These are phyloP conservation scores for Muscicapa adusta DNA, from an alignment of 2,113 vertebrate species.

Conservation along the genomic window DNA sequence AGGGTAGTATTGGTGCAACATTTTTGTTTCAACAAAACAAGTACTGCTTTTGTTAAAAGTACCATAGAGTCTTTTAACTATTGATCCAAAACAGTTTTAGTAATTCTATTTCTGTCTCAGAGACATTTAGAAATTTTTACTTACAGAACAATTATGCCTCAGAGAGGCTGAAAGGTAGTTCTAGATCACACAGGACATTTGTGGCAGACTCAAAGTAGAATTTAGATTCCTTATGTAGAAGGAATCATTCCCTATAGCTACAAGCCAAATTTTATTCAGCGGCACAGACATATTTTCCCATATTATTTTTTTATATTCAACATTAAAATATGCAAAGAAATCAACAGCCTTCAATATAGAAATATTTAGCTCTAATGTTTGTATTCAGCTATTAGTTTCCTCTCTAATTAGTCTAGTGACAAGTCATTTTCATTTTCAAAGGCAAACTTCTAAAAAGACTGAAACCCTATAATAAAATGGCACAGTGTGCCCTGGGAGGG, in stretches of 20 bases:
- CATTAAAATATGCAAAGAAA: neutral
- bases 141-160: neutral
- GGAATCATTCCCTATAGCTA: neutral
- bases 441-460: neutral
- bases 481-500: neutral
- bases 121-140: neutral
- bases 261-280: neutral
- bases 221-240: neutral
- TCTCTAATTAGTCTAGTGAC: neutral
- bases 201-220: neutral
- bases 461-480: neutral
- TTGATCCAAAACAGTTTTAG: neutral
- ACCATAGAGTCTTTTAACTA: neutral
- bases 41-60: neutral
- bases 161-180: neutral
- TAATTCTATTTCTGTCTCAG: neutral
- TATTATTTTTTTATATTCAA: neutral
- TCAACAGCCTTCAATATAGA: neutral
- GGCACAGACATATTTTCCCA: neutral
- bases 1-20: neutral
- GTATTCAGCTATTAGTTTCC: neutral
- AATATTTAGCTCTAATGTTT: neutral
- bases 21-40: neutral
- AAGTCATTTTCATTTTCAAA: neutral
- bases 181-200: neutral